Conservation (phyloP, 2,888 invertebrate species). For the Urechis unicinctus region DNA sequence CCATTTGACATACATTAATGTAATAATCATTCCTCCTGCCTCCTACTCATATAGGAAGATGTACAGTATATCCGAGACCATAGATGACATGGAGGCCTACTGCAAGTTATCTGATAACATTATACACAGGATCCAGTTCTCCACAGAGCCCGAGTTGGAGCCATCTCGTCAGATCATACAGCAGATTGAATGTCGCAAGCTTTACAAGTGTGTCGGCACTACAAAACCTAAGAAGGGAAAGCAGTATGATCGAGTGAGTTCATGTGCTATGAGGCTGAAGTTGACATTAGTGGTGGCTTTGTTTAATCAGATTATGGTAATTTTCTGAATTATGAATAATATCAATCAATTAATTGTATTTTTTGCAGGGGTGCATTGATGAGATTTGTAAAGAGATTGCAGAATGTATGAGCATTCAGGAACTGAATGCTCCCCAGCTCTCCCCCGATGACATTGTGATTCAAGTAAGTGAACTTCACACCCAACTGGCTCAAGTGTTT, state of each 20-base stretch:
- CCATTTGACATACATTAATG: too few species aligned
- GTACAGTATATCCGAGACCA: slow-evolving; percentile 26
- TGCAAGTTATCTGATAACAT: slow-evolving; percentile 30
- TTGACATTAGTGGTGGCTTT: too few species aligned
- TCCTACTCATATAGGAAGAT: too few species aligned
- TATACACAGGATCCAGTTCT: slow-evolving; percentile 23
- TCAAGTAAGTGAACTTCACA: too few species aligned
- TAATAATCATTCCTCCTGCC: too few species aligned
- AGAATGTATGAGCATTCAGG: too few species aligned
- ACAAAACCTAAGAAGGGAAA: slow-evolving; percentile 6
- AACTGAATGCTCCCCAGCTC: not conserved
- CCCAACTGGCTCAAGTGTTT: too few species aligned
- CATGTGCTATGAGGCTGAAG: too few species aligned
- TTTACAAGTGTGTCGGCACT: slow-evolving; percentile 24
- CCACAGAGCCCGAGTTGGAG: slow-evolving; percentile 20
- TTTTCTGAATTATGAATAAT: too few species aligned
- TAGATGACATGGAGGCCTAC: slow-evolving; percentile 32
- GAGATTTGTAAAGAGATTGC: not conserved
- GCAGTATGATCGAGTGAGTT: too few species aligned
- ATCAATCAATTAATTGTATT: too few species aligned
- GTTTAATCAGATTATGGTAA: too few species aligned
- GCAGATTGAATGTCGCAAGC: slow-evolving; percentile 23
- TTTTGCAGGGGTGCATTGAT: not conserved
- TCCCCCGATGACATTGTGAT: not conserved
- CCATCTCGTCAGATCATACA: slow-evolving; percentile 25